Evolutionary conservation across 2,888 invertebrate species (phyloP).

Genomic region (Tromatobia lineatoria): DNA sequence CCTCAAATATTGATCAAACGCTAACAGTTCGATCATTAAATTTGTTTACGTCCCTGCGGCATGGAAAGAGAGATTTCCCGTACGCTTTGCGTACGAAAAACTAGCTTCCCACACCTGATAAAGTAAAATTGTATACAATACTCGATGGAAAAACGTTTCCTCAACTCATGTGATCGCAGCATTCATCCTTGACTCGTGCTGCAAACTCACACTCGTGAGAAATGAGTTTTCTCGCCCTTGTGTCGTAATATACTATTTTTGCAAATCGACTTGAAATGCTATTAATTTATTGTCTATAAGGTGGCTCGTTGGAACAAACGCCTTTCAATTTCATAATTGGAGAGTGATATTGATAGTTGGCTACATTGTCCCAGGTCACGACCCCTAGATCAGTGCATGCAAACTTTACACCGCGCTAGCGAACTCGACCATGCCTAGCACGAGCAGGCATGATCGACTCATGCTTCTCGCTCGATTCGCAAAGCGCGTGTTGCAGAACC

Average conservation of each 20-base stretch:
- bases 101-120: no score
- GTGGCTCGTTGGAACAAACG: neutral
- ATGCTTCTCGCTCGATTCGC: conserved; percentile 54
- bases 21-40: neutral
- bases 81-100: no score
- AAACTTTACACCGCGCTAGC: conserved; percentile 26
- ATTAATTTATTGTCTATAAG: neutral
- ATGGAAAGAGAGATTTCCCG: no score
- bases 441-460: conserved; percentile 13
- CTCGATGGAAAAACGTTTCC: no score
- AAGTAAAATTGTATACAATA: no score
- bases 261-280: neutral
- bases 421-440: conserved; percentile 15
- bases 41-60: no score
- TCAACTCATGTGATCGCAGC: no score
- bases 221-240: no score
- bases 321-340: conserved; percentile 23
- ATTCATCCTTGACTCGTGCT: no score
- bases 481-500: conserved; percentile 52
- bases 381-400: conserved; percentile 50
- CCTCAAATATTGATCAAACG: no score
- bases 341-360: conserved; percentile 28
- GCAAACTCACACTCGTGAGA: no score
- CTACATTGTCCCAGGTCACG: conserved; percentile 55
- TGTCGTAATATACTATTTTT: no score